Conservation (phyloP, 1,140 invertebrate genomes). For the Eupristina koningsbergeri region DNA sequence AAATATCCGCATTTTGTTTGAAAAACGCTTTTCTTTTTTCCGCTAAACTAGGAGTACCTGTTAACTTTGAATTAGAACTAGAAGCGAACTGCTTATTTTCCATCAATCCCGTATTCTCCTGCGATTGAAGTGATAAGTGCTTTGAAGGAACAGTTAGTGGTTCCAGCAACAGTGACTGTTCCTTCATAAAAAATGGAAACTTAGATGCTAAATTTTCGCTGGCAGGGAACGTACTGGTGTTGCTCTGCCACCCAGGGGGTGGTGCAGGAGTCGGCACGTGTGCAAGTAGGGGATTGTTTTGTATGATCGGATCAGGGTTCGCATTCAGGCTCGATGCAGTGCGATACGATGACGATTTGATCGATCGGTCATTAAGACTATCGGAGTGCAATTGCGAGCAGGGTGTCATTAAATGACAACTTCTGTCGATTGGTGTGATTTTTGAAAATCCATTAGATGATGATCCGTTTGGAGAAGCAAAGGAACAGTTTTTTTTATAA, state of each 20-base stretch:
- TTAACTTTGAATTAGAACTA: not conserved
- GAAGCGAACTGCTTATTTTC: not conserved
- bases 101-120: not conserved
- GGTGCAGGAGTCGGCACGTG: slow-evolving; percentile 6
- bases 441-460: slow-evolving; percentile 14
- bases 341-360: not conserved
- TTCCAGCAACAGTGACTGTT: not conserved
- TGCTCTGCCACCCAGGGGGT: slow-evolving; percentile 38
- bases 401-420: slow-evolving; percentile 49
- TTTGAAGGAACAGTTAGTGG: not conserved
- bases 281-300: not conserved
- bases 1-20: not conserved
- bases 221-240: not conserved
- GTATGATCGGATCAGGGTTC: not conserved
- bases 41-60: not conserved
- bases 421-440: not conserved
- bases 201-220: not conserved
- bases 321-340: not conserved
- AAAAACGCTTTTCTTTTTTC: slow-evolving; percentile 41
- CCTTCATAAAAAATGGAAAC: slow-evolving; percentile 6
- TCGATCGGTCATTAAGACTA: not conserved
- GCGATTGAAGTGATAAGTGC: not conserved
- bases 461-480: slow-evolving; percentile 57
- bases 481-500: slow-evolving; percentile 61
- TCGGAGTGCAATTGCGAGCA: slow-evolving; percentile 59